Conservation (phyloP, 2,113 vertebrate genomes). For the Panthera leo region DNA sequence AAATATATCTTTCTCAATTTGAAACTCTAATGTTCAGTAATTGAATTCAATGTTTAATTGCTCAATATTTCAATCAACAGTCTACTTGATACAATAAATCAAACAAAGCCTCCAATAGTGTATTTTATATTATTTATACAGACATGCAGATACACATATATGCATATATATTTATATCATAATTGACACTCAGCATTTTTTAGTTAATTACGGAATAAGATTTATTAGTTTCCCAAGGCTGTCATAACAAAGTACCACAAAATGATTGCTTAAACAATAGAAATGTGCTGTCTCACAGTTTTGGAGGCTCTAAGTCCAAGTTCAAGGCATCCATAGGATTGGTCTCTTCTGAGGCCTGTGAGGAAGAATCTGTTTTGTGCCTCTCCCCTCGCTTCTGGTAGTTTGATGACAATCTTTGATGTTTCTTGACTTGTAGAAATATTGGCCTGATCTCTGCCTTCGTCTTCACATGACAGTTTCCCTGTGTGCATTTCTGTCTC, state of each 20-base stretch:
- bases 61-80: conserved; percentile 5
- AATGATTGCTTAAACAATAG: not conserved
- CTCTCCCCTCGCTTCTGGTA: not conserved
- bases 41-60: not conserved
- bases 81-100: conserved; percentile 1
- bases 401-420: not conserved
- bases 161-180: not conserved
- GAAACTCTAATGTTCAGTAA: not conserved
- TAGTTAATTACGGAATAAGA: not conserved
- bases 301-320: not conserved
- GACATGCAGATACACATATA: not conserved
- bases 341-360: not conserved
- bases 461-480: not conserved
- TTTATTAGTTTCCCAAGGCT: not conserved
- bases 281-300: not conserved
- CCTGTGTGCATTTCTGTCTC: not conserved
- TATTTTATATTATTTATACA: not conserved
- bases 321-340: not conserved
- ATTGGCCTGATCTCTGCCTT: not conserved
- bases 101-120: not conserved
- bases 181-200: not conserved
- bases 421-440: not conserved
- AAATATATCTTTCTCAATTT: conserved; percentile 19
- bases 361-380: not conserved
- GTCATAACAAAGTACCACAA: not conserved